Evolutionary conservation across 1,140 invertebrate genomes (phyloP), one percentile per base, ranked within the genome.

Genomic region (Limonius californicus): DNA sequence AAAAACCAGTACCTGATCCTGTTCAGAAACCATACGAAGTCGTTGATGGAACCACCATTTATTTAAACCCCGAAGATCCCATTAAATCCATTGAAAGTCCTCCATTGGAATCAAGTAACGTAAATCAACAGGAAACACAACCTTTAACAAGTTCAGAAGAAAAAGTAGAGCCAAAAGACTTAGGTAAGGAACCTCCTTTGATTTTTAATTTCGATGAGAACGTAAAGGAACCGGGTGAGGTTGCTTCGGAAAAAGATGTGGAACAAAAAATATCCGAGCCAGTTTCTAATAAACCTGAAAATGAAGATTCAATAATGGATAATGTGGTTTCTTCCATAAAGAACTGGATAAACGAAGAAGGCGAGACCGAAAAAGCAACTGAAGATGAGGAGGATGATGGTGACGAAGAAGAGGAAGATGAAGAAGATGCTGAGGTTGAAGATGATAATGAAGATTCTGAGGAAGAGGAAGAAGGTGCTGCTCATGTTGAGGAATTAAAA

Each of bases 381-480:
- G 61, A 62, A 62, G 45, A 59, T 50, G 59, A 60, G 64, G 60
- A 61, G 20, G 59, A 63, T 58, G 59, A 57, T 47, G 64, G 70
- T 50, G 62, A 55, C 43, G 62, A 61, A 58, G 35, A 64, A 27
- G 62, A 72, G 14, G 64, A 70, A 60, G 64, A 67, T 18, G 64
- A 70, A 12, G 68, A 65, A 30, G 59, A 61, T 43, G 66, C 68
- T 35, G 63, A 62, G 15, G 63, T 68, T 20, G 62, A 68, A 42
- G 64, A 72, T 47, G 62, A 68, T 27, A 66, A 69, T 20, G 66
- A 68, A 18, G 62, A 67, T n/a, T 62, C 54, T 19, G 43, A 54
- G 14, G 53, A 63, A 19, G 63, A 68, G 16, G 61, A 64, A 54
- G 60, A 60, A 15, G 54, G 56, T 65, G 59, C 57, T 35, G 55